Evolutionary conservation across 2,888 invertebrate genomes (phyloP).

Genomic region (Eupithecia insigniata): DNA sequence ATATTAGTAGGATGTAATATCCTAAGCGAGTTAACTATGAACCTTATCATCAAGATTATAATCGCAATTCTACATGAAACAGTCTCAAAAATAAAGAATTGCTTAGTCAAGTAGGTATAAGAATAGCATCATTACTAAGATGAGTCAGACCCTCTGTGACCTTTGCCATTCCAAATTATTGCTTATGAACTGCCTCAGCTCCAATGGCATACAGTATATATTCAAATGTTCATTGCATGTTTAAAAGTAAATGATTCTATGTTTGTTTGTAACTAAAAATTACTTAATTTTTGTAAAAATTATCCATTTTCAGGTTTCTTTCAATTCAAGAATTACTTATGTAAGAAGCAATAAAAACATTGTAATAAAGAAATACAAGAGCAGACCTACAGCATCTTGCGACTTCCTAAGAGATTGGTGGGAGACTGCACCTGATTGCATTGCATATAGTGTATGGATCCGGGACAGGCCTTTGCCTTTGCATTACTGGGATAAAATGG

Average conservation of each 20-base stretch:
- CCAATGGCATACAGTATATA: background rate
- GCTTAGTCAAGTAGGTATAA: constrained; percentile 5
- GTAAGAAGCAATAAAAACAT: too few species aligned
- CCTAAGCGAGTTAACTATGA: background rate
- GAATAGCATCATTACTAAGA: constrained; percentile 24
- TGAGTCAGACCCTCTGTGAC: constrained; percentile 29
- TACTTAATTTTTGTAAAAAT: background rate
- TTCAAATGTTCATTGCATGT: background rate
- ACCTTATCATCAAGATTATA: background rate
- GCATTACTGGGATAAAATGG: background rate
- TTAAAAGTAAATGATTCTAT: background rate
- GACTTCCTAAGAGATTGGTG: background rate
- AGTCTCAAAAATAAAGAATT: background rate
- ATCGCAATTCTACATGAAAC: background rate
- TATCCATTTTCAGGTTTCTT: background rate
- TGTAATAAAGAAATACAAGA: too few species aligned
- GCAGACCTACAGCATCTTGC: too few species aligned
- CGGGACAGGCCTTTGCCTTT: background rate
- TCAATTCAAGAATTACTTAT: background rate
- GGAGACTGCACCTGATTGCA: background rate
- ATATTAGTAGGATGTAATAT: too few species aligned
- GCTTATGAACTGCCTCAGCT: background rate
- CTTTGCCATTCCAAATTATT: constrained; percentile 30
- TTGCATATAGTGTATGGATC: background rate
- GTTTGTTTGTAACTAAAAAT: background rate